Conservation (phyloP, 2,113 vertebrate genomes). For the Sphaerodactylus townsendi region DNA sequence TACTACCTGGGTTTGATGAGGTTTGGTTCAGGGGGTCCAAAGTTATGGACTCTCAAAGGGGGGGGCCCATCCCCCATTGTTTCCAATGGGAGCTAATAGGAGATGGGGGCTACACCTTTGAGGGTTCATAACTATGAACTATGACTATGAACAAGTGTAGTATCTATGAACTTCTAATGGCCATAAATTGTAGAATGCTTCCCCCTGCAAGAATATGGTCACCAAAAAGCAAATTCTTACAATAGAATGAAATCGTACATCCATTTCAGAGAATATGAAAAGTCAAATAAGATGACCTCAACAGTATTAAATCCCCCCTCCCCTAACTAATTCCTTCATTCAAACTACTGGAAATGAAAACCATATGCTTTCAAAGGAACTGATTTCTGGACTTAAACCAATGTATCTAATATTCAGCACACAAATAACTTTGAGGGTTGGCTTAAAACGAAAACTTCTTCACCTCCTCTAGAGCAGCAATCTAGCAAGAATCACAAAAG, state of each 20-base stretch:
- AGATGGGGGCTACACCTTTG: too few relatives aligned
- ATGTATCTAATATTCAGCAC: neutral
- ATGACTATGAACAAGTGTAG: too few relatives aligned
- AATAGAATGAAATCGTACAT: neutral
- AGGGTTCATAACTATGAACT: too few relatives aligned
- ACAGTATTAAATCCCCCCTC: neutral
- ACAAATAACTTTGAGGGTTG: neutral
- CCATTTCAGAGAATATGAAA: neutral
- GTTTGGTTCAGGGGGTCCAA: too few relatives aligned
- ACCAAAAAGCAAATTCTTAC: neutral
- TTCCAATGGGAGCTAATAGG: too few relatives aligned
- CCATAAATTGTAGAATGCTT: neutral
- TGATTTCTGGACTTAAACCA: neutral
- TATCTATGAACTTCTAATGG: neutral
- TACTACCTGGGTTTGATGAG: too few relatives aligned
- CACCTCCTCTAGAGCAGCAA: neutral
- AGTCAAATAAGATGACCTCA: neutral
- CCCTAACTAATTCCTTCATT: neutral
- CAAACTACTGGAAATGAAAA: neutral
- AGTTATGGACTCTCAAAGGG: too few relatives aligned
- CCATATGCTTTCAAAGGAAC: neutral
- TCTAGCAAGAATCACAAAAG: neutral
- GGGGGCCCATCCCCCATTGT: too few relatives aligned
- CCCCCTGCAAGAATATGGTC: neutral
- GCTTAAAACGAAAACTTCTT: neutral